phyloP scores from a whole-genome alignment of 2,113 vertebrate species.

The Sceloporus undulatus region DNA sequence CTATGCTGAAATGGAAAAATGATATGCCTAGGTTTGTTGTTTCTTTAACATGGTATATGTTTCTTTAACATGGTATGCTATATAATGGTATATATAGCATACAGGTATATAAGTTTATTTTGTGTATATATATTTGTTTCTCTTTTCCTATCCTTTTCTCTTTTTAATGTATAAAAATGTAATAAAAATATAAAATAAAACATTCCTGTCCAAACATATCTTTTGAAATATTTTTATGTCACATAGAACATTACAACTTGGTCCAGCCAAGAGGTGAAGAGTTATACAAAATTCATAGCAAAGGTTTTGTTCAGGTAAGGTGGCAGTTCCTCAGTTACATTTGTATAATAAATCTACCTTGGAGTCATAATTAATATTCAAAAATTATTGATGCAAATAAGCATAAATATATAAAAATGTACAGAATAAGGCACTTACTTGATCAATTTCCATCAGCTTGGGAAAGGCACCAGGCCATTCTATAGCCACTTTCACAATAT shows the following conservation, averaged over 20 bases:
- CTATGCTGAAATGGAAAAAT: too few species aligned
- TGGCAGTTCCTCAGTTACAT: not conserved
- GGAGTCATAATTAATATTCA: not conserved
- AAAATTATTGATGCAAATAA: not conserved
- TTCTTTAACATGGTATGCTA: too few species aligned
- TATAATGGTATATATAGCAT: too few species aligned
- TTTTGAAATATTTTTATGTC: not conserved
- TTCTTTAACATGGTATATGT: too few species aligned
- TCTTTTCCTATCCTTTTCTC: too few species aligned
- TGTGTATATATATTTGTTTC: too few species aligned
- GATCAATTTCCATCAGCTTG: slow-evolving; percentile 98
- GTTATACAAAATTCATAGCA: not conserved
- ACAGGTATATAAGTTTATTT: too few species aligned
- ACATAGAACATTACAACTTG: not conserved
- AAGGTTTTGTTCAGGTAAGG: not conserved
- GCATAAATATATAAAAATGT: not conserved
- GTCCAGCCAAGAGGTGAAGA: not conserved
- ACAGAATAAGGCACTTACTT: slow-evolving; percentile 81
- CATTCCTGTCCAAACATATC: not conserved
- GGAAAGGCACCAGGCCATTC: slow-evolving; percentile 96
- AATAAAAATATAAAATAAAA: not conserved
- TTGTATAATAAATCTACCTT: not conserved
- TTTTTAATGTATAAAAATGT: too few species aligned
- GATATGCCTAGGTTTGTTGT: too few species aligned
- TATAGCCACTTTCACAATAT: slow-evolving; percentile 98